These are phyloP conservation scores for Phyllotis vaccarum DNA, from an alignment of 2,797 vertebrate species.

Conservation along the genomic window DNA sequence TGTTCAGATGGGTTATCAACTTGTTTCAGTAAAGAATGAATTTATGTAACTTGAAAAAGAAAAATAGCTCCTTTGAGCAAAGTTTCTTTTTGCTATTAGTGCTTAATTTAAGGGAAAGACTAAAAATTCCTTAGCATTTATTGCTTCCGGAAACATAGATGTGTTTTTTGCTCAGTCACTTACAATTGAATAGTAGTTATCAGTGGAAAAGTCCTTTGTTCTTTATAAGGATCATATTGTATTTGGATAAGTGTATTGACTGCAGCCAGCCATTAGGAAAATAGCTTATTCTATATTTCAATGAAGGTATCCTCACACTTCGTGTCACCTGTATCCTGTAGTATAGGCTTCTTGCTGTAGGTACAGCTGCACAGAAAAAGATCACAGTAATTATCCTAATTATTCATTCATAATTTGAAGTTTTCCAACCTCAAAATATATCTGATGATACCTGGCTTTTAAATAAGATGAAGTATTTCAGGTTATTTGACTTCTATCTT, in stretches of 20 bases:
- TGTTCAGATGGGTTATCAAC: conserved; percentile 16
- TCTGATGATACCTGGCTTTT: conserved; percentile 37
- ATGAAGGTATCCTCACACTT: not conserved
- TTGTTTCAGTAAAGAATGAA: conserved; percentile 51
- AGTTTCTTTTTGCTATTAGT: not conserved
- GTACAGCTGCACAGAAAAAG: not conserved
- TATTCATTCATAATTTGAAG: not conserved
- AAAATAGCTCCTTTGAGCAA: conserved; percentile 39
- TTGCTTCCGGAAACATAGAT: not conserved
- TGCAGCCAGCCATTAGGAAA: conserved; percentile 5
- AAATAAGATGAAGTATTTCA: conserved; percentile 14
- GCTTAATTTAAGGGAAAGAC: conserved; percentile 52
- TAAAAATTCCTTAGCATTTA: not conserved
- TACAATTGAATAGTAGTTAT: conserved; percentile 55
- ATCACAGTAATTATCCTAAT: not conserved
- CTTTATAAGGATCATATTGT: conserved; percentile 45
- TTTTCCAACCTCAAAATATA: not conserved
- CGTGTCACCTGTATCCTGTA: not conserved
- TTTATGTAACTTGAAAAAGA: conserved; percentile 40
- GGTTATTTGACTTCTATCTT: conserved; percentile 1
- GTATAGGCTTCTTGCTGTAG: not conserved
- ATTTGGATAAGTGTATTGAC: not conserved
- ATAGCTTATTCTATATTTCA: not conserved
- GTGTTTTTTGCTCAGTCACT: not conserved
- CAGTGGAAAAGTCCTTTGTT: not conserved